Percentiles rank a stretch among this genome's conserved stretches.
These are phyloP conservation scores for Heliconius hortense DNA, from an alignment of 2,888 invertebrate species.

Conservation along the genomic window DNA sequence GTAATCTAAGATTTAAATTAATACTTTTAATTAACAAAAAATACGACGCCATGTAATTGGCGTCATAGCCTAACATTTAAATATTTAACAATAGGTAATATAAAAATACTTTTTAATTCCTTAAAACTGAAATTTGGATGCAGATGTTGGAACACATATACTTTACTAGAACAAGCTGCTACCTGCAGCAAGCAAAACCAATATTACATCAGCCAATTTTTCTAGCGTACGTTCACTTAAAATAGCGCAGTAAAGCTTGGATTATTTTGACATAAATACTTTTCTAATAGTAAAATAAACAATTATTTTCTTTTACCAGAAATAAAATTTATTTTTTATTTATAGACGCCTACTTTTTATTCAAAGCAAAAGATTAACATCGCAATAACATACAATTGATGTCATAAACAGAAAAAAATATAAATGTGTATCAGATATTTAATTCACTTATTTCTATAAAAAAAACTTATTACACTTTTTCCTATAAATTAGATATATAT, in stretches of 20 bases:
- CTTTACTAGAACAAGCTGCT: background rate
- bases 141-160: background rate
- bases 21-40: background rate
- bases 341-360: background rate
- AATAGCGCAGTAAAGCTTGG: background rate
- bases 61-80: background rate
- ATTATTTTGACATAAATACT: background rate
- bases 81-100: background rate
- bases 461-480: no score
- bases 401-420: no score
- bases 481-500: no score
- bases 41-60: background rate
- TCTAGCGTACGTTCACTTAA: slow-evolving; percentile 8
- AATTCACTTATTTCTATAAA: no score
- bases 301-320: background rate
- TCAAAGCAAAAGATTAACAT: background rate
- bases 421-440: no score
- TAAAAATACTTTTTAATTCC: background rate
- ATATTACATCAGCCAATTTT: slow-evolving; percentile 36
- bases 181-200: slow-evolving; percentile 28
- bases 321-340: background rate
- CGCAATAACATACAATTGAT: background rate
- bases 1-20: background rate
- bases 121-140: background rate
- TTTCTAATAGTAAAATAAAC: background rate